Evolutionary conservation across 2,797 vertebrate species (phyloP), one percentile per base, ranked within the genome.

Genomic region (Somateria mollissima): DNA sequence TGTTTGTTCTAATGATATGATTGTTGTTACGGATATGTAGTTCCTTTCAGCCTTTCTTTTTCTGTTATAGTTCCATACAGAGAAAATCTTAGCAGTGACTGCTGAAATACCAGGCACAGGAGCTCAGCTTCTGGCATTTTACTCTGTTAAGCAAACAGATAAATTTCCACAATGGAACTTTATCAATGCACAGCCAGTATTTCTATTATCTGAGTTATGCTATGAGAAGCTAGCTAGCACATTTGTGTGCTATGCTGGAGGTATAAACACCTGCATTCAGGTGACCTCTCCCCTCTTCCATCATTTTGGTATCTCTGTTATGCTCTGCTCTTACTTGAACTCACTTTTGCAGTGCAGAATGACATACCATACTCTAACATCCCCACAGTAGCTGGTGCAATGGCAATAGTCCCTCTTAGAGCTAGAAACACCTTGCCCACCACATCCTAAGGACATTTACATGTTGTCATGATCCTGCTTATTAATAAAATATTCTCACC

Each of bases 31-130:
- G 9, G 34, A 74, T 13, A 14, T 71, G 62, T 3, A 66, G 41
- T 2, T 78, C 28, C 10, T 57, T 64, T 66, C 27, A 75, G 39
- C 19, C 8, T 77, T 39, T 58, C n/a, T 32, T 61, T 43, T 57
- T 3, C 43, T 53, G 20, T 19, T 80, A 2, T 9, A 2, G 2
- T 10, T 12, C 9, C 27, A 8, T 4, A 13, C 0, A 41, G 36
- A 62, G 39, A 57, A 8, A 56, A 67, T 12, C 11, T 45, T n/a
- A 62, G 18, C 6, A 64, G 37, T 30, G 53, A 28, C 32, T 41
- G 10, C 36, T 45, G 36, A 71, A 67, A 17, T 7, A 7, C 39
- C 71, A 79, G 14, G 41, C 13, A 17, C 36, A 62, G 19, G 13
- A 87, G 22, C 56, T 54, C 36, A 34, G 28, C 0, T 28, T 64